Evolutionary conservation across 2,888 invertebrate species (phyloP).

Genomic region (Troilus luridus): DNA sequence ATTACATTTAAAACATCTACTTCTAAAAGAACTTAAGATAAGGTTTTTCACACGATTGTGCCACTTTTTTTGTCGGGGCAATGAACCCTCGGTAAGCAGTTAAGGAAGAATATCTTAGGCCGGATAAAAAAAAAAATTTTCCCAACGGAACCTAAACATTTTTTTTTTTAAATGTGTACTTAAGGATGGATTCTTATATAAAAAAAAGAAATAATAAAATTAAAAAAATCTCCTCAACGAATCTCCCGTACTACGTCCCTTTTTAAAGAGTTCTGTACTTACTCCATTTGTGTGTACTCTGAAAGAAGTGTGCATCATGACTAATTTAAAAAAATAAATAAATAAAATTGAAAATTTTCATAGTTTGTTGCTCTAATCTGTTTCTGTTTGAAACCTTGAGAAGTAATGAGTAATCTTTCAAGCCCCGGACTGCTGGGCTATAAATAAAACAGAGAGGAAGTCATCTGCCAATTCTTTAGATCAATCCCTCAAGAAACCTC

Average conservation of each 20-base stretch:
- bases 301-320: too few relatives aligned
- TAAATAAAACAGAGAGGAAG: too few relatives aligned
- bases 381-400: too few relatives aligned
- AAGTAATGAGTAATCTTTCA: too few relatives aligned
- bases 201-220: too few relatives aligned
- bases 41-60: slow-evolving; percentile 7
- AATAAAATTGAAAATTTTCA: too few relatives aligned
- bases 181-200: neutral
- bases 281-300: too few relatives aligned
- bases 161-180: neutral
- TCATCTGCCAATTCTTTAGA: too few relatives aligned
- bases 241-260: neutral
- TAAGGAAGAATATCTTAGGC: neutral
- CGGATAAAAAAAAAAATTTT: neutral
- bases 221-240: neutral
- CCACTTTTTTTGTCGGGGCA: neutral
- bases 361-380: too few relatives aligned
- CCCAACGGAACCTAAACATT: neutral
- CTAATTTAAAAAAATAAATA: too few relatives aligned
- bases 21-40: neutral
- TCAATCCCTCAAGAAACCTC: too few relatives aligned
- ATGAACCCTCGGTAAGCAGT: neutral
- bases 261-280: neutral
- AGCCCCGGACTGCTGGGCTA: too few relatives aligned
- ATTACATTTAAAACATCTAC: neutral